Base-by-base conservation (phyloP, 2,113 vertebrate species). In the Psittacus erithacus region DNA sequence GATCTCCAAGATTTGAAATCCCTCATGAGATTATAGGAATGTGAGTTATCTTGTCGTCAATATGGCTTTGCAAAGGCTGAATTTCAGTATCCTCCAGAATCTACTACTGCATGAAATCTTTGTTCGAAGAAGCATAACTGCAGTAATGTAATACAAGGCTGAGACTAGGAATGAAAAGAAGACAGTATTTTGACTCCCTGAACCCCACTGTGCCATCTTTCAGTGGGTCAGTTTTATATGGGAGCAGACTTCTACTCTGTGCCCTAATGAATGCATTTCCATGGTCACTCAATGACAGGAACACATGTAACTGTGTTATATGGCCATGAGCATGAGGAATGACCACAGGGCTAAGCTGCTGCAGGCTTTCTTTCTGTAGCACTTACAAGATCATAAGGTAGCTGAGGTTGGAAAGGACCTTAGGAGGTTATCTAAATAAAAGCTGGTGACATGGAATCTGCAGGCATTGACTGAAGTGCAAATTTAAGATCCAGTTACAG, bases 1-100 rank as follows among this genome's bases (percentile, higher is more conserved):
- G 53, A 85, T 91, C 65, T 80, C 83, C 67, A 88, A 35, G 31
- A 70, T 88, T 85, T 95, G 83, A 88, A 90, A 81, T 62, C 6
- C 17, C 49, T 92, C 53, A 43, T 10, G 65, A 59, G 49, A 60
- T 78, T 76, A 57, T 7, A 93, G 76, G 64, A 83, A 77, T 81
- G 80, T 55, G n/a, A 82, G 43, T 77, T 85, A n/a, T 82, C 63
- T n/a, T 78, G n/a, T 55, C 53, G 64, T 81, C 67, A 76, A 17
- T 50, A 64, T 18, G 28, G 24, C 24, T 86, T 88, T 68, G 59
- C 29, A 71, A 86, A 67, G 50, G 10, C 31, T 75, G 33, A n/a
- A 88, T 95, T 93, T 81, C 74, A 65, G 75, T 52, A 84, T 86
- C 64, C 81, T 13, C 31, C 0, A 1, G 35, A 94, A 92, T 92